phyloP scores from a whole-genome alignment of 2,797 vertebrate genomes.

The Meriones psammophilus region DNA sequence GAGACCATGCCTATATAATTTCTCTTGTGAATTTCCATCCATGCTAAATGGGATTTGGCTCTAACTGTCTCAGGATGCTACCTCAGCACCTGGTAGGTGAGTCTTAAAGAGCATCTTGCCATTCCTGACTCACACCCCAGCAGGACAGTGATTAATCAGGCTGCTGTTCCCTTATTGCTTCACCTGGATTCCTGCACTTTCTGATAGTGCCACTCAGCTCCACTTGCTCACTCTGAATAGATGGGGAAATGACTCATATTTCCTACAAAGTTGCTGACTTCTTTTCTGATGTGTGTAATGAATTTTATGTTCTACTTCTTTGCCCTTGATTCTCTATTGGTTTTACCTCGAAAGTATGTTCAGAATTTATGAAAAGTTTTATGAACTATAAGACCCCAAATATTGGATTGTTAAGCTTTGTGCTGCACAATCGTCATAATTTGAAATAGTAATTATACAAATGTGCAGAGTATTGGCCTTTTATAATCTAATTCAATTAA shows the following conservation, averaged over 20 bases:
- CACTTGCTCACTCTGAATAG: not conserved
- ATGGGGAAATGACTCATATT: not conserved
- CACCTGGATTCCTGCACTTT: rapidly evolving
- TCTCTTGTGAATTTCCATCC: not conserved
- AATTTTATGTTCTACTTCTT: not conserved
- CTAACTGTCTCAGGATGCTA: not conserved
- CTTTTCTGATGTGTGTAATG: not conserved
- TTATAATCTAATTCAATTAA: not conserved
- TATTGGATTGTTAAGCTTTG: not conserved
- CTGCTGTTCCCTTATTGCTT: not conserved
- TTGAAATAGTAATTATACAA: constrained; percentile 15
- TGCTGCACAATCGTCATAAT: not conserved
- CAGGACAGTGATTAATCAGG: not conserved
- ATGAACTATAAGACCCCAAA: not conserved
- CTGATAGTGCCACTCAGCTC: not conserved
- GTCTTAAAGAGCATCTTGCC: not conserved
- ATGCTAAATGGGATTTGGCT: not conserved
- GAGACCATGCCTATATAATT: no score
- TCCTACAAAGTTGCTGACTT: not conserved
- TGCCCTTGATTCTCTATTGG: not conserved
- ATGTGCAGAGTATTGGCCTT: not conserved
- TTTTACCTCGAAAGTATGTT: not conserved
- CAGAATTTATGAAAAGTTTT: not conserved
- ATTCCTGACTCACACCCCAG: not conserved
- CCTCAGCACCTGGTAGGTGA: not conserved